Base-by-base conservation (phyloP, 2,797 vertebrate genomes). In the Scleropages formosus region DNA sequence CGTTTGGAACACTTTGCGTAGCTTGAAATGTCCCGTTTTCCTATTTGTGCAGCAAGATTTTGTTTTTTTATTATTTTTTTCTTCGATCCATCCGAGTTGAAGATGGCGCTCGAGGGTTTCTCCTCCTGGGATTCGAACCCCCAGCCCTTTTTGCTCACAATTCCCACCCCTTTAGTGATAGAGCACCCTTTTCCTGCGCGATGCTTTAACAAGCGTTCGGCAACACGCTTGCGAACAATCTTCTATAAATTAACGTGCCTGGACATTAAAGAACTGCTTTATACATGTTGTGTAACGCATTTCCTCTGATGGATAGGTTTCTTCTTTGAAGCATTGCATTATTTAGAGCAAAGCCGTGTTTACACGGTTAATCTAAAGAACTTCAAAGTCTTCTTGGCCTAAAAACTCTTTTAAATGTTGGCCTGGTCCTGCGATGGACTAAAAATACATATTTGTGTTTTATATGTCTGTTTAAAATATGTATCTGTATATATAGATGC, bases 311-410 rank as follows among this genome's bases (percentile, higher is more conserved):
- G 44, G 49, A 68, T 39, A 68, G 65, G 39, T 39, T 39, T 6
- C 31, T 39, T 46, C 18, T 22, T 22, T 22, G n/a, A 11, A 46
- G 65, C 31, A 39, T 47, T 47, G 6, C 49, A 68, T 47, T 22
- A 39, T 67, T 47, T 67, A 67, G 65, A 46, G 65, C 44, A 67
- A 67, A 67, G 49, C 39, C n/a, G 47, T 24, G 24, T 68, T 47
- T 12, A 46, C 47, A 46, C 27, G 24, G 24, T 31, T 22, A 47
- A 46, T 47, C 44, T 20, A 13, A 68, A 68, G 64, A 66, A 46
- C 39, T 66, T 44, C 64, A 39, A 6, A 20, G 16, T 24, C 13
- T 11, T 7, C n/a, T 59, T 9, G 59, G 58, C 56, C 20, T 56
- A 58, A 20, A 20, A 58, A 10, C n/a, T n/a, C n/a, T n/a, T n/a